These are phyloP conservation scores for Notolabrus celidotus DNA, from an alignment of 2,797 vertebrate genomes.

Conservation along the genomic window DNA sequence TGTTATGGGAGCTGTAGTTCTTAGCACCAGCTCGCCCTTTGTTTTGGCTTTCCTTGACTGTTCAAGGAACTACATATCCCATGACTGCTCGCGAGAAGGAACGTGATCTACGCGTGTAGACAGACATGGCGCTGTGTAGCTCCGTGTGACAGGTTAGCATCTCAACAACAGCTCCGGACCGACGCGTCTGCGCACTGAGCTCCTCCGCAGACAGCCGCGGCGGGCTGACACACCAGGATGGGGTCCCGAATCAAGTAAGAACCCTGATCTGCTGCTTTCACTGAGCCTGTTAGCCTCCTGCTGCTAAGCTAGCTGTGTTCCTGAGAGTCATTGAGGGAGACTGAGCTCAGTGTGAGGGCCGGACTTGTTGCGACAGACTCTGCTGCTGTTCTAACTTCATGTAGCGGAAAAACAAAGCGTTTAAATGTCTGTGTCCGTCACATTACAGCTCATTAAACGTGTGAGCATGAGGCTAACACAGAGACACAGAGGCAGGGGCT, in stretches of 20 bases:
- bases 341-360: conserved; percentile 58
- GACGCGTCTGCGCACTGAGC: conserved; percentile 64
- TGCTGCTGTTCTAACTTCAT: not conserved
- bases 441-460: no score
- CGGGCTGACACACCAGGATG: conserved; percentile 71
- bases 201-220: conserved; percentile 40
- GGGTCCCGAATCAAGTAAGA: conserved; percentile 87
- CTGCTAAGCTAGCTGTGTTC: conserved; percentile 33
- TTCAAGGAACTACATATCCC: conserved; percentile 71
- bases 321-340: conserved; percentile 46
- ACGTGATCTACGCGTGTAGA: conserved; percentile 70
- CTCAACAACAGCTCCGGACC: conserved; percentile 59
- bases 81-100: conserved; percentile 32
- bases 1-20: conserved; percentile 77
- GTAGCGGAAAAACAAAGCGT: not conserved
- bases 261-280: not conserved
- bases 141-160: conserved; percentile 74
- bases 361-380: conserved; percentile 81
- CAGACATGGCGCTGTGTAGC: conserved; percentile 75
- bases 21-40: accelerated
- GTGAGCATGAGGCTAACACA: not conserved
- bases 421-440: not conserved
- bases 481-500: not conserved
- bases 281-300: not conserved
- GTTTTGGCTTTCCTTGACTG: accelerated